A percentile compares a stretch with the other conserved stretches of the same genome.
Conservation (phyloP, 2,113 vertebrate genomes). For the Suncus etruscus region DNA sequence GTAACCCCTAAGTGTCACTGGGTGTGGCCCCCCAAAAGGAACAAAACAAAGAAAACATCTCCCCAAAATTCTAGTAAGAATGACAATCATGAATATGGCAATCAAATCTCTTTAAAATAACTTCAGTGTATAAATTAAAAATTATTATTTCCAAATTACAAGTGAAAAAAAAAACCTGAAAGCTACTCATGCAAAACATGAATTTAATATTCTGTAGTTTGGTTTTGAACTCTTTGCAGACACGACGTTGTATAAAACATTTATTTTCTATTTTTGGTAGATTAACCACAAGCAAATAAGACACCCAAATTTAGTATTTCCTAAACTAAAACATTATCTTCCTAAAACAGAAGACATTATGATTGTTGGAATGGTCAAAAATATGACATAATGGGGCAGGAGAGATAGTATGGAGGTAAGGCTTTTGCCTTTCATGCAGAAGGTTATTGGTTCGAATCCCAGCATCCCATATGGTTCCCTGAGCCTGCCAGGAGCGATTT, state of each 20-base stretch:
- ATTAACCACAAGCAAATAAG: conserved; percentile 46
- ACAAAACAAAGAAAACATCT: too few relatives aligned
- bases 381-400: too few relatives aligned
- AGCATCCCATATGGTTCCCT: too few relatives aligned
- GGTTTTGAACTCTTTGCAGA: conserved; percentile 1
- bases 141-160: neutral
- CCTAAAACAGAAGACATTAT: conserved; percentile 62
- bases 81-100: too few relatives aligned
- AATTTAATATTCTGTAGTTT: neutral
- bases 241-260: conserved; percentile 3
- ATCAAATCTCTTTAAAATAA: neutral
- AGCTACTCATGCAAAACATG: neutral
- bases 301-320: conserved; percentile 40
- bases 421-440: too few relatives aligned
- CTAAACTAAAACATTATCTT: conserved; percentile 61
- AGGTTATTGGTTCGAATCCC: too few relatives aligned
- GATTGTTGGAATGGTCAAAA: conserved; percentile 30
- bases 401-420: too few relatives aligned
- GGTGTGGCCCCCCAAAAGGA: too few relatives aligned
- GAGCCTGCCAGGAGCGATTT: too few relatives aligned
- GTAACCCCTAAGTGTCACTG: too few relatives aligned
- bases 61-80: too few relatives aligned
- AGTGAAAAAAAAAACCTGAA: conserved; percentile 39
- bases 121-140: neutral
- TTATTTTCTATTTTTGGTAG: conserved; percentile 56